Base-by-base conservation (phyloP, 1,140 invertebrate genomes). In the Brachionus calyciflorus region DNA sequence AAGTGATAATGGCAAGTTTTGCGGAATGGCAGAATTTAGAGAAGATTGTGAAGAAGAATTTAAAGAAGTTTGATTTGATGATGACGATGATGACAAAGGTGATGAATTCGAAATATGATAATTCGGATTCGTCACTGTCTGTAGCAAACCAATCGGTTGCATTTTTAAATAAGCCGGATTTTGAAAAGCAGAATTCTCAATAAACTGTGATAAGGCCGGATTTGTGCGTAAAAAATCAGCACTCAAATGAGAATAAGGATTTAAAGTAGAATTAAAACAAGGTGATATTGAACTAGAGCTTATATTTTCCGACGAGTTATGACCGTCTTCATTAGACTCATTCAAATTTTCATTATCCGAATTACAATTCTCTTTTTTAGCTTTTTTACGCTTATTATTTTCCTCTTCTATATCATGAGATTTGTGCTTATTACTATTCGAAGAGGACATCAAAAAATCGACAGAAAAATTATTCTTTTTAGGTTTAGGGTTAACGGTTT, bases 361-460 rank as follows among this genome's bases (percentile, higher is more conserved):
- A 21, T 44, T 7, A 17, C 6, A 21, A 3, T 65, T 12, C 1
- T 65, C 60, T 44, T 65, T 65, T 65, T 65, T 65, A 9, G 44
- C 5, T 60, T 60, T 30, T 33, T 60, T 60, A 5, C 14, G 9
- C n/a, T 30, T 60, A 9, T n/a, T n/a, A n/a, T n/a, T 4, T 17
- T 12, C 12, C 55, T 14, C 9, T 46, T 14, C 26, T 10, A 2
- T 30, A 1, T 60, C 55, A 14, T 28, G 4, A n/a, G 55, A 1
- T 19, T 60, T 60, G 12, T 12, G 14, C 55, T 60, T 60, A 30
- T 12, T 9, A 37, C 19, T 44, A 3, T 1, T 6, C 19, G 19
- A 26, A 2, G 60, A n/a, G n/a, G n/a, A 65, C 24, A 65, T 65
- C 37, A 65, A 44, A 65, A 65, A 65, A 12, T 65, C 60, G 44